These are phyloP conservation scores for Mobula birostris DNA, from an alignment of 2,113 vertebrate species.

Conservation along the genomic window DNA sequence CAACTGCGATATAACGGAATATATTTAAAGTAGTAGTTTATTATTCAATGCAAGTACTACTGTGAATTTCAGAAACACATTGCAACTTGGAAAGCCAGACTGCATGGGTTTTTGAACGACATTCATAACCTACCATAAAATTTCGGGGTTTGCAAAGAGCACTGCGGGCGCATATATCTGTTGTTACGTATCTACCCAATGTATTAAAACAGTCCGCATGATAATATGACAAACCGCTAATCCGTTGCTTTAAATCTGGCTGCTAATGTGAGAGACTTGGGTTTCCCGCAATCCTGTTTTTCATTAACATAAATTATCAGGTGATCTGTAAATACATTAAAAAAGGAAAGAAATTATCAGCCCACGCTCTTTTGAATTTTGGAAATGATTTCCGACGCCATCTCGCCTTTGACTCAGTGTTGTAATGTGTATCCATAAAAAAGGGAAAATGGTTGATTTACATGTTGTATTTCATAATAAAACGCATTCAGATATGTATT, in stretches of 20 bases:
- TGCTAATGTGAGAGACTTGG: neutral
- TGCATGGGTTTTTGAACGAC: neutral
- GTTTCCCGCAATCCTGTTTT: neutral
- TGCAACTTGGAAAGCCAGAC: neutral
- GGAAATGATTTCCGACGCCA: neutral
- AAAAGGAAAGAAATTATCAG: neutral
- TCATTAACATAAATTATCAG: constrained; percentile 35
- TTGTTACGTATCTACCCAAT: neutral
- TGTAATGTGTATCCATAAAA: neutral
- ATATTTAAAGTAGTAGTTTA: neutral
- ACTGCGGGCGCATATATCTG: too few species aligned
- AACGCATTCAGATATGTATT: neutral
- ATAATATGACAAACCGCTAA: neutral
- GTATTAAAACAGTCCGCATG: neutral
- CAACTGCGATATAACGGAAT: neutral
- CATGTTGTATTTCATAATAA: neutral
- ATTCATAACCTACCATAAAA: neutral
- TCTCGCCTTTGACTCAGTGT: neutral
- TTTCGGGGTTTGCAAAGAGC: too few species aligned
- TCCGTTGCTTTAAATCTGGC: neutral
- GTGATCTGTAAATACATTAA: constrained; percentile 39
- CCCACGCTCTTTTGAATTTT: neutral
- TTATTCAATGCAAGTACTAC: neutral
- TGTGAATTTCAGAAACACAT: constrained; percentile 15
- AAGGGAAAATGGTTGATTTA: too few species aligned